Evolutionary conservation across 2,113 vertebrate species (phyloP).

Genomic region (Numenius arquata): DNA sequence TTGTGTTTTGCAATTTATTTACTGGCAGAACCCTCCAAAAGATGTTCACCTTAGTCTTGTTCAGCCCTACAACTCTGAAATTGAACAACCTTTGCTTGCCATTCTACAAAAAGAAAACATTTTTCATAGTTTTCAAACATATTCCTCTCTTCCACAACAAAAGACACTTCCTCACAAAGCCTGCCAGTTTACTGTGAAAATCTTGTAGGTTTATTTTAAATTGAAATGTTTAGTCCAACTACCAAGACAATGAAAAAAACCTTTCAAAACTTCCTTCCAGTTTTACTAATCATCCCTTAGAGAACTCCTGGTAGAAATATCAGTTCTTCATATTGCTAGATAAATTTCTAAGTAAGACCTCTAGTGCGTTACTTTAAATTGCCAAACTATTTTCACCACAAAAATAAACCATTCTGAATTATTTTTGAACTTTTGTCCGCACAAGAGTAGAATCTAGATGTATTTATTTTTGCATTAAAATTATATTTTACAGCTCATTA

Average conservation of each 20-base stretch:
- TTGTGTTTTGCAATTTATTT: not conserved
- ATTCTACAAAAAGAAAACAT: not conserved
- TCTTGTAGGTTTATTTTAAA: not conserved
- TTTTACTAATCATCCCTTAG: not conserved
- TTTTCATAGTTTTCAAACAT: not conserved
- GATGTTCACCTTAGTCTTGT: not conserved
- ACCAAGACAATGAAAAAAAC: not conserved
- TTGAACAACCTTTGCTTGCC: not conserved
- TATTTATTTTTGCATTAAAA: not conserved
- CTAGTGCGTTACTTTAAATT: not conserved
- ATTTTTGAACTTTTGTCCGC: not conserved
- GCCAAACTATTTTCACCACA: not conserved
- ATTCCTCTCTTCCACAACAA: not conserved
- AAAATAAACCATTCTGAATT: not conserved
- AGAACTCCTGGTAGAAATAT: not conserved
- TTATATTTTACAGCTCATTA: not conserved
- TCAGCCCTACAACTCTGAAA: not conserved
- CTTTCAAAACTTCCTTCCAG: not conserved
- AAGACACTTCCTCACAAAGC: not conserved
- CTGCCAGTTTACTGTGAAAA: not conserved
- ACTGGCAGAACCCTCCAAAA: not conserved
- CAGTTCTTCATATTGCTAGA: not conserved
- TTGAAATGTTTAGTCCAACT: not conserved
- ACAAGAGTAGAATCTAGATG: not conserved
- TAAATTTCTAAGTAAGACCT: not conserved